Evolutionary conservation across 2,113 vertebrate species (phyloP).

Genomic region (Melanocharis versteri): DNA sequence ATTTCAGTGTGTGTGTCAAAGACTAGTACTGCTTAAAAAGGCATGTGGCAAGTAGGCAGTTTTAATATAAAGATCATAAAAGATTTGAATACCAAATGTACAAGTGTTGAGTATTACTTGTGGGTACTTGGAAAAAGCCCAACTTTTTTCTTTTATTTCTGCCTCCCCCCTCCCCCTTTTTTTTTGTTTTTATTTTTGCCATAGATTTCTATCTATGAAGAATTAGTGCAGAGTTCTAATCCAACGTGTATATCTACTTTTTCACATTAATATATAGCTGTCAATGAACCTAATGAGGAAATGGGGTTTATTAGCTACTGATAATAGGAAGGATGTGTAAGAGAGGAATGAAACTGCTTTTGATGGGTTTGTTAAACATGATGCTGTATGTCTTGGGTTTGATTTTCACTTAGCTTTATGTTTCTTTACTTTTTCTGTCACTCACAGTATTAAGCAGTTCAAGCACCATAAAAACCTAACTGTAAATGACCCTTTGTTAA

Average conservation of each 20-base stretch:
- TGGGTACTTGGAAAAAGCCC: background rate
- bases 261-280: background rate
- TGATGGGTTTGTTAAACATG: background rate
- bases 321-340: background rate
- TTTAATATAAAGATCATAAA: constrained; percentile 23
- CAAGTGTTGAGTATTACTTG: background rate
- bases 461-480: background rate
- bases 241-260: background rate
- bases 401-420: background rate
- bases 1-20: constrained; percentile 30
- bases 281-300: background rate
- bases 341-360: background rate
- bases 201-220: background rate
- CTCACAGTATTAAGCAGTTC: background rate
- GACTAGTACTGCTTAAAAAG: constrained; percentile 8
- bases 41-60: constrained; percentile 33
- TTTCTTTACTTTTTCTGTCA: background rate
- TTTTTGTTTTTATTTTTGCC: background rate
- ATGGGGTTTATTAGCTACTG: background rate
- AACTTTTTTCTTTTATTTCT: background rate
- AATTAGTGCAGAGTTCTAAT: background rate
- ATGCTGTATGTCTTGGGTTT: background rate
- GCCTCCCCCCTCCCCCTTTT: fast-evolving
- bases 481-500: background rate
- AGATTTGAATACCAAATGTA: constrained; percentile 34